Evolutionary conservation across 1,140 invertebrate genomes (phyloP).

Genomic region (Manduca sexta): DNA sequence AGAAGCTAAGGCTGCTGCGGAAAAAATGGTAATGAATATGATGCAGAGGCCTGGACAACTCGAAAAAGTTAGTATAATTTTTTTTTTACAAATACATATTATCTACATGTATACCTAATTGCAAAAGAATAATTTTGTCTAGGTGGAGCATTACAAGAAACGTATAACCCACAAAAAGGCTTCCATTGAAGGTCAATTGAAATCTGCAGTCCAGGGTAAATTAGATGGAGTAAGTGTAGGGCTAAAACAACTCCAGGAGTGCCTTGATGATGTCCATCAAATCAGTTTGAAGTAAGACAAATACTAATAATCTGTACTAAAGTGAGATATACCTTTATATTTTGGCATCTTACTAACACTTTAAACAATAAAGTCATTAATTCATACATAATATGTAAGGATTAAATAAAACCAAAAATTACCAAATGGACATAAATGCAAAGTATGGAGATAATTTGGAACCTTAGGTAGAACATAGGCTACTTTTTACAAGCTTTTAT

Average conservation of each 20-base stretch:
- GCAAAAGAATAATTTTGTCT: background rate
- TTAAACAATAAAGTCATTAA: no score
- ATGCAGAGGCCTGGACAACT: conserved; percentile 95
- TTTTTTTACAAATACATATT: conserved; percentile 2
- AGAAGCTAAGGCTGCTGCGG: conserved; percentile 87
- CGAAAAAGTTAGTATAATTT: conserved; percentile 86
- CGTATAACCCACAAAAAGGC: conserved; percentile 88
- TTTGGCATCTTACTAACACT: no score
- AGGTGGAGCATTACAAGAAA: conserved; percentile 90
- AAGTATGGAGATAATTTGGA: no score
- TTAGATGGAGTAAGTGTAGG: conserved; percentile 96
- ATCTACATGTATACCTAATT: background rate
- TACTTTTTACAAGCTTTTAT: no score
- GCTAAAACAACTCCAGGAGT: conserved; percentile 90
- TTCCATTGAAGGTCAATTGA: conserved; percentile 96
- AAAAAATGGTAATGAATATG: conserved; percentile 94
- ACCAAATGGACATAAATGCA: no score
- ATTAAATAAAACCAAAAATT: no score
- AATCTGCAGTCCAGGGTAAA: conserved; percentile 99
- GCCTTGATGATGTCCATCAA: conserved; percentile 89
- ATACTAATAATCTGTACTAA: no score
- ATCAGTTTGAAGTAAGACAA: conserved; percentile 72
- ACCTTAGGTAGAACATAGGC: no score
- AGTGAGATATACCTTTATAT: no score
- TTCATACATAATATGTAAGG: no score